Percentiles rank a stretch among this genome's conserved stretches.
phyloP scores from a whole-genome alignment of 92 coral and sea anemone genomes.

The Actinernus sp. region DNA sequence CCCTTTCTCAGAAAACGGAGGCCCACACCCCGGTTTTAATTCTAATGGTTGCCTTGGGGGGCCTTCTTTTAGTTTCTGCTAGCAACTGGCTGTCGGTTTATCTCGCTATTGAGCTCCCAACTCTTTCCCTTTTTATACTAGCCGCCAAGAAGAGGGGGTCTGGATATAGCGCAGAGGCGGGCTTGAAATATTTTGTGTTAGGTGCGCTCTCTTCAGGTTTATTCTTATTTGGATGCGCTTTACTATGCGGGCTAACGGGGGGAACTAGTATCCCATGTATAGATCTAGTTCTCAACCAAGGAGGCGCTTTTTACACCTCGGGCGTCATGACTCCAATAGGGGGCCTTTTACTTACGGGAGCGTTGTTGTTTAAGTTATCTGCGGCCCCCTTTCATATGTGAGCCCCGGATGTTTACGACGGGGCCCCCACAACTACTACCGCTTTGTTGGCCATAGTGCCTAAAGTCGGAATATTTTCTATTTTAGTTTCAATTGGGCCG shows the following conservation, averaged over 20 bases:
- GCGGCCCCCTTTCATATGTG: conserved; percentile 95
- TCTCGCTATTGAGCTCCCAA: conserved; percentile 83
- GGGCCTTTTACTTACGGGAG: conserved; percentile 57
- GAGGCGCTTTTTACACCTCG: conserved; percentile 43
- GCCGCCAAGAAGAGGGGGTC: conserved; percentile 83
- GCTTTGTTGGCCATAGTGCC: conserved; percentile 84
- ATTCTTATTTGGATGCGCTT: conserved; percentile 90
- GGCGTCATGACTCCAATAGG: conserved; percentile 72
- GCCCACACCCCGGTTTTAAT: conserved; percentile 69
- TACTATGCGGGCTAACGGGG: conserved; percentile 84
- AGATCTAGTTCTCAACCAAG: conserved; percentile 64
- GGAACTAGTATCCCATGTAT: conserved; percentile 75
- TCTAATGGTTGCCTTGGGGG: conserved; percentile 75
- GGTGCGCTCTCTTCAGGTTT: conserved; percentile 91
- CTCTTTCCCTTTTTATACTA: conserved; percentile 83
- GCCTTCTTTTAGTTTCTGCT: conserved; percentile 77
- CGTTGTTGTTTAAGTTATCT: conserved; percentile 79
- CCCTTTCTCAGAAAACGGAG: conserved; percentile 37
- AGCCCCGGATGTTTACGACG: conserved; percentile 93
- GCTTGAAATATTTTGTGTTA: conserved; percentile 85
- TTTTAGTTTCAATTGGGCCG: conserved; percentile 85
- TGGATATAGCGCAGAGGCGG: conserved; percentile 85
- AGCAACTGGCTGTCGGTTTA: conserved; percentile 83
- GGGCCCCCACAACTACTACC: conserved; percentile 85
- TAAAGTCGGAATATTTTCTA: conserved; percentile 78